These are phyloP conservation scores for Drosophila kambysellisi DNA, from an alignment of 2,888 invertebrate species.

Conservation along the genomic window DNA sequence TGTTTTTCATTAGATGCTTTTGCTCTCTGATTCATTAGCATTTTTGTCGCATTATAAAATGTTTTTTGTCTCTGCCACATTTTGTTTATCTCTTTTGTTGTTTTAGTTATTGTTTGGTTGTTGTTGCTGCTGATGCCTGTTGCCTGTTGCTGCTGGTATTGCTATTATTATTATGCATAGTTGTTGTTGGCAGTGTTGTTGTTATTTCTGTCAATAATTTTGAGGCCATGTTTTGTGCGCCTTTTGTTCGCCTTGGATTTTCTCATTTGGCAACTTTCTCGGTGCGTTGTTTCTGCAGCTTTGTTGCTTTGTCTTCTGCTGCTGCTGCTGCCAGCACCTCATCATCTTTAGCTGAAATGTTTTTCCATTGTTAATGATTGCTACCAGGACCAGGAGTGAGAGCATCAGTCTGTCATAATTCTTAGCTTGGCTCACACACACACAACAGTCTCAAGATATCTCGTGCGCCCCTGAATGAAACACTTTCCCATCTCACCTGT, in stretches of 20 bases:
- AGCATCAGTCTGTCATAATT: slow-evolving; percentile 24
- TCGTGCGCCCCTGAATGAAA: slow-evolving; percentile 6
- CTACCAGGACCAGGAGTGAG: not conserved
- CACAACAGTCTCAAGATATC: not conserved
- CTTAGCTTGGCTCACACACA: slow-evolving; percentile 11
- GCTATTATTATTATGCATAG: slow-evolving; percentile 23
- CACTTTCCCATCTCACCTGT: slow-evolving; percentile 1
- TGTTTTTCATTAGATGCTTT: slow-evolving; percentile 71
- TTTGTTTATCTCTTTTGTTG: slow-evolving; percentile 54
- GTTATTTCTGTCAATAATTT: slow-evolving; percentile 56
- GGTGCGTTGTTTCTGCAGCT: slow-evolving; percentile 6
- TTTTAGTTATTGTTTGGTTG: not conserved
- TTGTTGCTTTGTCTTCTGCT: slow-evolving; percentile 19
- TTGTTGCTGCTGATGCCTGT: slow-evolving; percentile 25
- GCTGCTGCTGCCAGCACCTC: not conserved
- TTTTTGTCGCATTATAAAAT: slow-evolving; percentile 68
- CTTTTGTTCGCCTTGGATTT: slow-evolving; percentile 46
- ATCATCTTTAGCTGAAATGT: slow-evolving; percentile 17
- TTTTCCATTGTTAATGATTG: slow-evolving; percentile 8
- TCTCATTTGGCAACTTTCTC: slow-evolving; percentile 43
- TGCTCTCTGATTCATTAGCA: slow-evolving; percentile 69
- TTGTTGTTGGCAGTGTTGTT: slow-evolving; percentile 31
- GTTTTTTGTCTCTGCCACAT: slow-evolving; percentile 37
- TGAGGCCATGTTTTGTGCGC: slow-evolving; percentile 44
- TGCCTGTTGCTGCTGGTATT: slow-evolving; percentile 43